A percentile compares a stretch with the other conserved stretches of the same genome.
Conservation (phyloP, 2,888 invertebrate species). For the Netelia inedita region DNA sequence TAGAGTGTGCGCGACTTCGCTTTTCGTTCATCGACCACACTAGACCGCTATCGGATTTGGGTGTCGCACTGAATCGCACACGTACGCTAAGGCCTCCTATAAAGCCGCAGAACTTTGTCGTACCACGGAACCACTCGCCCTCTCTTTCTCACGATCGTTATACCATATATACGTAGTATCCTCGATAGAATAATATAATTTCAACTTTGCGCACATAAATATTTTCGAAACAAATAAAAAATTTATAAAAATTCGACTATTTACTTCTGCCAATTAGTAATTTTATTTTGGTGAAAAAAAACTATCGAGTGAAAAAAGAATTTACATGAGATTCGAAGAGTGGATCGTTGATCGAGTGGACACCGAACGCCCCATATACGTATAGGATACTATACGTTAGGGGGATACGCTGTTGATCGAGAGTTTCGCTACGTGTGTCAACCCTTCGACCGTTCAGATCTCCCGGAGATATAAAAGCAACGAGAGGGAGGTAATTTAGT, state of each 20-base stretch:
- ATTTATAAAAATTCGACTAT: too few species aligned
- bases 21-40: slow-evolving; percentile 24
- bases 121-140: not conserved
- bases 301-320: not conserved
- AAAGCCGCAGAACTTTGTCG: slow-evolving; percentile 32
- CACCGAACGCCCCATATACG: not conserved
- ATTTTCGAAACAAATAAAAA: too few species aligned
- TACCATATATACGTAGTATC: not conserved
- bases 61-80: slow-evolving; percentile 52
- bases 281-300: not conserved
- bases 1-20: slow-evolving; percentile 9
- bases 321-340: not conserved
- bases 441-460: slow-evolving; percentile 60
- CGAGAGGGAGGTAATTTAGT: slow-evolving; percentile 5
- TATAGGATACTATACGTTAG: slow-evolving; percentile 14
- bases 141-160: slow-evolving; percentile 4
- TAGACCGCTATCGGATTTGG: slow-evolving; percentile 56
- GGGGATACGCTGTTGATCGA: slow-evolving; percentile 5
- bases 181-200: not conserved
- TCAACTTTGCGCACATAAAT: too few species aligned
- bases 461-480: slow-evolving; percentile 42
- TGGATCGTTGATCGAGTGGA: not conserved
- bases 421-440: slow-evolving; percentile 45
- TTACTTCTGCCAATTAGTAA: too few species aligned
- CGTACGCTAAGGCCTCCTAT: slow-evolving; percentile 5